A percentile compares a stretch with the other conserved stretches of the same genome.
Conservation (phyloP, 2,113 vertebrate species). For the Ascaphus truei region DNA sequence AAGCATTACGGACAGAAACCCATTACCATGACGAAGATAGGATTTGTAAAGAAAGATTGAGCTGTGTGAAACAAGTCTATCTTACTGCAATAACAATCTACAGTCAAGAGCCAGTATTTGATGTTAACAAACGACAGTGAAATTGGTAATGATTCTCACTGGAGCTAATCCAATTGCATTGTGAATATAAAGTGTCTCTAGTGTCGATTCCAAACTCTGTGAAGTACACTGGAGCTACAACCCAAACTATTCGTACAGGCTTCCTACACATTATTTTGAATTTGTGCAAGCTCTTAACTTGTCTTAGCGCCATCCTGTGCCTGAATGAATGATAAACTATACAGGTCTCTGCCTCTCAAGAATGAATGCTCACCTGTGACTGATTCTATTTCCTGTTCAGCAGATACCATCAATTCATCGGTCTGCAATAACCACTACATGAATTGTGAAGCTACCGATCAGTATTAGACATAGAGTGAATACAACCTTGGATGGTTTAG, state of each 20-base stretch:
- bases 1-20: background rate
- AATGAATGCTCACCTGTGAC: background rate
- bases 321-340: background rate
- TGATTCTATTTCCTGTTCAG: conserved; percentile 24
- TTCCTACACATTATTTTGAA: background rate
- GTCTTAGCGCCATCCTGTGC: background rate
- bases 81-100: conserved; percentile 11
- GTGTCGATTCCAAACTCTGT: background rate
- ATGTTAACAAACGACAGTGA: conserved; percentile 12
- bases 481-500: background rate
- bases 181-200: background rate
- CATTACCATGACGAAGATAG: background rate
- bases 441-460: background rate
- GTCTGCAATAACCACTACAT: background rate
- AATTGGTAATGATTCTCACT: conserved; percentile 24
- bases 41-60: background rate
- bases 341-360: background rate
- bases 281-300: conserved; percentile 27
- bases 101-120: background rate
- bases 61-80: conserved; percentile 7
- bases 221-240: background rate
- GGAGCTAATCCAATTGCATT: background rate
- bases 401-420: conserved; percentile 28
- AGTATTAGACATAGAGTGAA: background rate
- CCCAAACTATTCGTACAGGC: background rate